Evolutionary conservation across 2,797 vertebrate genomes (phyloP).

Genomic region (Myripristis jacobus): DNA sequence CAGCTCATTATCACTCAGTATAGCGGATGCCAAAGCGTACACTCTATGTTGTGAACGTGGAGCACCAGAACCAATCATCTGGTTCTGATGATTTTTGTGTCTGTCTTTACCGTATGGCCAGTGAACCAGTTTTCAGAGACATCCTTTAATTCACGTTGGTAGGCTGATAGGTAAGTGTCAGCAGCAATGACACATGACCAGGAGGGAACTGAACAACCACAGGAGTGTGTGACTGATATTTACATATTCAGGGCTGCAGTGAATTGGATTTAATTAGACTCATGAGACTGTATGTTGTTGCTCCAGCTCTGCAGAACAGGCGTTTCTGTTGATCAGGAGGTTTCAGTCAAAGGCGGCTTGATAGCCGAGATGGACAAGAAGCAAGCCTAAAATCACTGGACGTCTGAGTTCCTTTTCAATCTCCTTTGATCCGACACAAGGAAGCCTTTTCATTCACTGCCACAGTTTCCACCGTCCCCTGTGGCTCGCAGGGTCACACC

Average conservation of each 20-base stretch:
- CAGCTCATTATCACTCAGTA: too few species aligned
- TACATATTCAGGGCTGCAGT: slow-evolving; percentile 1
- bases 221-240: slow-evolving; percentile 27
- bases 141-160: slow-evolving; percentile 9
- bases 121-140: background rate
- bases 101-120: too few species aligned
- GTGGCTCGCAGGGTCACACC: slow-evolving; percentile 3
- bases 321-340: slow-evolving; percentile 7
- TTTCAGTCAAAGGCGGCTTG: background rate
- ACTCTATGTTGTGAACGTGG: too few species aligned
- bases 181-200: slow-evolving; percentile 23
- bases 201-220: slow-evolving; percentile 20
- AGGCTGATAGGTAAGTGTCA: background rate
- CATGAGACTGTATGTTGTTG: background rate
- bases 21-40: too few species aligned
- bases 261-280: background rate
- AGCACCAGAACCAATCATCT: too few species aligned
- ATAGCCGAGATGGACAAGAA: slow-evolving; percentile 7
- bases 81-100: too few species aligned
- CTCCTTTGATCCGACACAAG: slow-evolving; percentile 36
- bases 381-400: slow-evolving; percentile 25
- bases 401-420: slow-evolving; percentile 38
- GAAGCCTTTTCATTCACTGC: slow-evolving; percentile 36
- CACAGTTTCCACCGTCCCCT: slow-evolving; percentile 24
- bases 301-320: slow-evolving; percentile 3